Evolutionary conservation across 2,888 invertebrate genomes (phyloP).

Genomic region (Dynastes grantii): DNA sequence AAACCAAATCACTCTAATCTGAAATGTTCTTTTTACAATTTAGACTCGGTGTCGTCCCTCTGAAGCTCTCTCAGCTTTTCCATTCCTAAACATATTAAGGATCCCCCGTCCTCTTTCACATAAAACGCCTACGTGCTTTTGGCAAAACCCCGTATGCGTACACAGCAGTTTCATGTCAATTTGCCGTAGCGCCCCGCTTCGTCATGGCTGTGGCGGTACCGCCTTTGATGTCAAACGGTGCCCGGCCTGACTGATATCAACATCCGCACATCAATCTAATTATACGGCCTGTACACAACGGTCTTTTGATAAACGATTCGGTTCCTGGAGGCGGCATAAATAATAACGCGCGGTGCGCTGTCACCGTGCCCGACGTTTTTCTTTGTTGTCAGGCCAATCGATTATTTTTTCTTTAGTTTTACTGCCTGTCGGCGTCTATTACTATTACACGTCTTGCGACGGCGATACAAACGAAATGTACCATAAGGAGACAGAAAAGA

Average conservation of each 20-base stretch:
- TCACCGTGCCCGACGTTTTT: conserved; percentile 30
- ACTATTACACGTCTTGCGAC: conserved; percentile 4
- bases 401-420: conserved; percentile 39
- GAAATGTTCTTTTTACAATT: too few species aligned
- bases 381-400: conserved; percentile 31
- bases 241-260: conserved; percentile 66
- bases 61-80: too few species aligned
- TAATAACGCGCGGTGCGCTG: conserved; percentile 53
- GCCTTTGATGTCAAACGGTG: conserved; percentile 63
- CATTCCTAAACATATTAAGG: too few species aligned
- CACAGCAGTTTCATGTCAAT: conserved; percentile 55
- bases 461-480: not conserved
- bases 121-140: conserved; percentile 7
- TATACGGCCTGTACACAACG: conserved; percentile 63
- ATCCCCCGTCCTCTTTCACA: not conserved
- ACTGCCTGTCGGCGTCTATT: conserved; percentile 33
- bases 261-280: conserved; percentile 69
- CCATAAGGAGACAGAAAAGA: not conserved
- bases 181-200: conserved; percentile 60
- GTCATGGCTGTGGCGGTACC: conserved; percentile 49
- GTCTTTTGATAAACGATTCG: conserved; percentile 62
- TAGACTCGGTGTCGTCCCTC: too few species aligned
- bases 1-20: too few species aligned
- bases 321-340: conserved; percentile 60
- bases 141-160: conserved; percentile 3